These are phyloP conservation scores for Drosophila erecta DNA, from an alignment of 1,140 invertebrate genomes.

Conservation along the genomic window DNA sequence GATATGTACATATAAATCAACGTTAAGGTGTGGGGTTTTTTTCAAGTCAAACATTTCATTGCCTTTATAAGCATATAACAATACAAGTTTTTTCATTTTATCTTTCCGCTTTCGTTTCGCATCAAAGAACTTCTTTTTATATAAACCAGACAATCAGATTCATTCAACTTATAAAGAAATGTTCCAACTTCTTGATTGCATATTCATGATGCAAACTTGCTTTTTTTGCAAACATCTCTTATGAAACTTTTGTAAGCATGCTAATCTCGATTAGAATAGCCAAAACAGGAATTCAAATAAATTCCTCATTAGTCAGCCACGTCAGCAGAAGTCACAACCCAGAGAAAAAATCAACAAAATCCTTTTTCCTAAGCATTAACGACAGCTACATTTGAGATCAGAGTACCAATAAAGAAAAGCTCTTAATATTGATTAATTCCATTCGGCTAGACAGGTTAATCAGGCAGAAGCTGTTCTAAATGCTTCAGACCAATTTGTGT, in stretches of 20 bases:
- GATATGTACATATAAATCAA: background rate
- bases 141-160: constrained; percentile 40
- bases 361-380: constrained; percentile 2
- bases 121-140: constrained; percentile 4
- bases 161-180: constrained; percentile 50
- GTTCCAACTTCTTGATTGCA: constrained; percentile 37
- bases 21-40: constrained; percentile 6
- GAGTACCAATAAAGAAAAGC: constrained; percentile 28
- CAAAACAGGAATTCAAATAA: constrained; percentile 46
- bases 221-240: constrained; percentile 23
- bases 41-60: background rate
- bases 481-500: constrained; percentile 27
- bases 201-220: constrained; percentile 48
- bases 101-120: constrained; percentile 42
- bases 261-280: constrained; percentile 40
- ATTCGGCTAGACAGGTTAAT: constrained; percentile 35
- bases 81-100: constrained; percentile 17
- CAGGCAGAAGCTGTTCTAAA: constrained; percentile 28
- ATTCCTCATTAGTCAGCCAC: constrained; percentile 40
- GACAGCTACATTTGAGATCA: constrained; percentile 20
- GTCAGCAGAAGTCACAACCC: constrained; percentile 28
- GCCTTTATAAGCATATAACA: background rate
- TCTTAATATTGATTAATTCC: constrained; percentile 27
- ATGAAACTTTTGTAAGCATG: constrained; percentile 40
- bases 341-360: constrained; percentile 7